Evolutionary conservation across 2,888 invertebrate species (phyloP), one percentile per base, ranked within the genome.

Genomic region (Bombylius discolor): DNA sequence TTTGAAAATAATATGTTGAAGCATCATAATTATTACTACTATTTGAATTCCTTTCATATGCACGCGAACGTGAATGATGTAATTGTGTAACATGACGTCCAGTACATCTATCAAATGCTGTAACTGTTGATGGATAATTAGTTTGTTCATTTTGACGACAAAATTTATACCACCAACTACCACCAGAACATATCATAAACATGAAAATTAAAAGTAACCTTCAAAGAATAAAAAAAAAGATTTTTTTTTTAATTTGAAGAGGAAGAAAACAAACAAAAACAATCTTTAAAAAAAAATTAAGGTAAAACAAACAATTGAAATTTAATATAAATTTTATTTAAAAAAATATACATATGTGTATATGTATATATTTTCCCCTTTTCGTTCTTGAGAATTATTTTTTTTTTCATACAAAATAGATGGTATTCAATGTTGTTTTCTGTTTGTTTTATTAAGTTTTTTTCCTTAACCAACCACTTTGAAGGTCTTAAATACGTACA

Each of bases 101-200:
- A 33, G 32, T 50, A 8, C 49, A 46, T 34, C 56, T 56, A 14
- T 56, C 54, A 49, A 56, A 50, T 11, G 51, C 32, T 9, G 54
- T 47, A 14, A 55, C 51, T 52, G 56, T 55, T 54, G 58, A 55
- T 52, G 60, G 59, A 55, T 60, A 60, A 9, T 55, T 51, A 34
- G 60, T 58, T 52, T 58, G 46, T 56, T 75, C 68, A 34, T 71
- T 72, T 62, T 75, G 74, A 34, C 76, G 64, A 71, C 76, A 75
- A 59, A 75, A 76, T 54, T 77, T 70, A 62, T 77, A 77, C 78
- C 78, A 78, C 76, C 77, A 78, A n/a, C 77, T 76, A 49, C 77
- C 78, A 46, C 78, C 78, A 54, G 77, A 77, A 62, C 78, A 78
- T 46, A 78, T 72, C 65, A 78, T 68, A 64, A 78, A 74, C 69